phyloP scores from a whole-genome alignment of 2,797 vertebrate species.

The Peromyscus eremicus region DNA sequence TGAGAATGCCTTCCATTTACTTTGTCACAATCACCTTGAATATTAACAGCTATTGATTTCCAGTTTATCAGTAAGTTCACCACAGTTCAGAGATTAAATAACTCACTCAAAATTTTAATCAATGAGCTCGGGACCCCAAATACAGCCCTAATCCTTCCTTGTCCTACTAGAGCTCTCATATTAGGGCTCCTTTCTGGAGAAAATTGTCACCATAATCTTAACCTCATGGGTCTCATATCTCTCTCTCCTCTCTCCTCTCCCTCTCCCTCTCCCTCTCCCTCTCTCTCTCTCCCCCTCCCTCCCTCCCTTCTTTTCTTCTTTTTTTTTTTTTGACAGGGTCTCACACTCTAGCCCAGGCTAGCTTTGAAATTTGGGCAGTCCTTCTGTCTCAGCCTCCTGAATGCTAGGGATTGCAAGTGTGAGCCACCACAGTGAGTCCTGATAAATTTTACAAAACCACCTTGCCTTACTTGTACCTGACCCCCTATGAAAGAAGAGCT shows the following conservation, averaged over 20 bases:
- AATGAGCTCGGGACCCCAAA: not conserved
- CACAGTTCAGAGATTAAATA: conserved; percentile 12
- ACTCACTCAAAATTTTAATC: not conserved
- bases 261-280: too few relatives aligned
- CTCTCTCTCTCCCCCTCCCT: too few relatives aligned
- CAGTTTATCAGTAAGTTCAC: conserved; percentile 6
- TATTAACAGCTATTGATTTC: conserved; percentile 8
- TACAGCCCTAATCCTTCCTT: not conserved
- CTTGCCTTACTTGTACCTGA: not conserved
- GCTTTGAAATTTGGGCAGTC: not conserved
- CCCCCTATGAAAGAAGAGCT: not conserved
- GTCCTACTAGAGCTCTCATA: not conserved
- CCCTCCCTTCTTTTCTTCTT: too few relatives aligned
- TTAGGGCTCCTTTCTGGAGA: not conserved
- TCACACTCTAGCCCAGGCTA: not conserved
- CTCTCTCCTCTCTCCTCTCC: too few relatives aligned
- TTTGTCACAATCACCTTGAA: conserved; percentile 5
- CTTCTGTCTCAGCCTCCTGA: not conserved
- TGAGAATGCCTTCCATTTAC: not conserved
- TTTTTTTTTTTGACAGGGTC: not conserved
- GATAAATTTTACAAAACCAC: not conserved
- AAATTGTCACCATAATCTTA: not conserved
- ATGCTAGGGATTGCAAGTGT: not conserved
- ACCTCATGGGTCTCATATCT: not conserved
- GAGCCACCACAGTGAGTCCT: not conserved